phyloP scores from a whole-genome alignment of 1,140 invertebrate species.

The Ostrea denselamellosa region DNA sequence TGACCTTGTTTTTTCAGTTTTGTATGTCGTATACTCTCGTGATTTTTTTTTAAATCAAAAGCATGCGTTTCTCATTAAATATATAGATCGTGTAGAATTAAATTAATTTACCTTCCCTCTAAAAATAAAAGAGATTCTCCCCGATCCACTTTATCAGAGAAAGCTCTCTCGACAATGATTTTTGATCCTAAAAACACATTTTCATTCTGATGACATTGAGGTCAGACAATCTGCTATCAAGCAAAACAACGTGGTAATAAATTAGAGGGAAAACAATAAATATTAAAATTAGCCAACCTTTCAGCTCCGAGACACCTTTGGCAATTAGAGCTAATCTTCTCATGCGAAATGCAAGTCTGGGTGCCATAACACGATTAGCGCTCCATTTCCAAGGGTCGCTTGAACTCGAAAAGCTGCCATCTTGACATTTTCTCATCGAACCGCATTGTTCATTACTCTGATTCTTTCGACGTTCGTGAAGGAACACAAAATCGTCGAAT shows the following conservation, averaged over 20 bases:
- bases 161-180: neutral
- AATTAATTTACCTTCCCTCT: constrained; percentile 7
- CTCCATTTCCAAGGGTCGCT: constrained; percentile 58
- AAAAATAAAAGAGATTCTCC: neutral
- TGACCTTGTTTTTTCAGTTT: neutral
- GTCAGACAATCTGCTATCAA: too few species aligned
- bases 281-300: constrained; percentile 40
- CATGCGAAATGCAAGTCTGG: constrained; percentile 52
- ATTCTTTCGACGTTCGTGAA: constrained; percentile 36
- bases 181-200: neutral
- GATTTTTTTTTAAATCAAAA: neutral
- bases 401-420: constrained; percentile 21
- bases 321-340: constrained; percentile 50
- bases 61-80: neutral
- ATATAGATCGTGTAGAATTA: neutral
- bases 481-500: constrained; percentile 34
- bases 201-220: neutral
- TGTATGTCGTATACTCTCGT: neutral
- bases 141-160: neutral
- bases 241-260: too few species aligned
- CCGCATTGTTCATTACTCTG: constrained; percentile 38
- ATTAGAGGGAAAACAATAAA: neutral
- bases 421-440: neutral
- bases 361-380: constrained; percentile 56
- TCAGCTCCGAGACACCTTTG: constrained; percentile 16